These are phyloP conservation scores for Ylistrum balloti DNA, from an alignment of 1,140 invertebrate species.

Conservation along the genomic window DNA sequence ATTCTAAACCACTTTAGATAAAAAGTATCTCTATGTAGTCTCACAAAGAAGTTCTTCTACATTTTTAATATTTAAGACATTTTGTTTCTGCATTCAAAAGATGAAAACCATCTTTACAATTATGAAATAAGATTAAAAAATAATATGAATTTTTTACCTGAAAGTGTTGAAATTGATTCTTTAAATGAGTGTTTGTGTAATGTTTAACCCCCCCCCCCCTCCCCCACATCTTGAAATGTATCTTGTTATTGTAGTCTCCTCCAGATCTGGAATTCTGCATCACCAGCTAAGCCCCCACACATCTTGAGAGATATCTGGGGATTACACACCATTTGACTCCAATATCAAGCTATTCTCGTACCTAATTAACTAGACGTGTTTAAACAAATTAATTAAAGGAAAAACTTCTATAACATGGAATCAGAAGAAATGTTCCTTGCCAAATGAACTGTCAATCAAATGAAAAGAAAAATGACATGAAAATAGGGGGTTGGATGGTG, in stretches of 20 bases:
- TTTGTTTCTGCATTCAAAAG: too few species aligned
- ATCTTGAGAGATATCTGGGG: constrained; percentile 24
- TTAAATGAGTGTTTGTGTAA: not conserved
- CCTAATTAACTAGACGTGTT: constrained; percentile 27
- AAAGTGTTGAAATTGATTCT: too few species aligned
- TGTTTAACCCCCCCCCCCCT: too few species aligned
- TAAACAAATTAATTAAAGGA: constrained; percentile 40
- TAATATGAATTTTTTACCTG: too few species aligned
- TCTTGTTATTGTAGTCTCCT: not conserved
- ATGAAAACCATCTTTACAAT: too few species aligned
- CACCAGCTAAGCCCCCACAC: not conserved
- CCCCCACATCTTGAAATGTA: too few species aligned
- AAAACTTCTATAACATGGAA: constrained; percentile 25
- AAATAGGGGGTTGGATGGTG: constrained; percentile 7
- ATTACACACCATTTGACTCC: constrained; percentile 32
- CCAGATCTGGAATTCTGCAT: not conserved
- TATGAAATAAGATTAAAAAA: too few species aligned
- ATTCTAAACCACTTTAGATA: too few species aligned
- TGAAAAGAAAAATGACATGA: constrained; percentile 28
- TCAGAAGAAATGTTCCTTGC: not conserved
- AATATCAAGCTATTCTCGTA: constrained; percentile 15
- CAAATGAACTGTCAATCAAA: constrained; percentile 34
- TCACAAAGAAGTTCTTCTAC: too few species aligned
- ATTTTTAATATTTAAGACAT: too few species aligned
- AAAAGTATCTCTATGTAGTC: too few species aligned